phyloP scores from a whole-genome alignment of 2,797 vertebrate species.

The Diplodus sargus region DNA sequence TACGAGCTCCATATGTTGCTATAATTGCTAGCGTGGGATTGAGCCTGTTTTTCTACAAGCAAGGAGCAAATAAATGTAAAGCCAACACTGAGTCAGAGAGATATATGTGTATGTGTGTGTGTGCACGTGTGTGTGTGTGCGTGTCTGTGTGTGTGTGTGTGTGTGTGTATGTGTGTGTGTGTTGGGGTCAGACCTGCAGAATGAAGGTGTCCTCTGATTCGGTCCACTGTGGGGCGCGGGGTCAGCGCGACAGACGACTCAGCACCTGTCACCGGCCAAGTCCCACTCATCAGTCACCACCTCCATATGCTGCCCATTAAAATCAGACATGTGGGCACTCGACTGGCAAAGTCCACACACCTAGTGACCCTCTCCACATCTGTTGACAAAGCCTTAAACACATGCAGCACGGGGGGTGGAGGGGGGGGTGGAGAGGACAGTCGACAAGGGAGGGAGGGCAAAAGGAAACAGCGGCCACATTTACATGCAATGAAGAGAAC shows the following conservation, averaged over 20 bases:
- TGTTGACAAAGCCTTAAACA: constrained; percentile 81
- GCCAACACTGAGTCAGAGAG: constrained; percentile 1
- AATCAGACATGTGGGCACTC: constrained; percentile 75
- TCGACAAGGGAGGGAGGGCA: constrained; percentile 28
- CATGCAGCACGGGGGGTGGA: constrained; percentile 44
- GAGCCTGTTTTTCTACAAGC: background rate
- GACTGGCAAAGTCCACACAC: constrained; percentile 70
- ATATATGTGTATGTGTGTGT: background rate
- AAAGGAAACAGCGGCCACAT: background rate
- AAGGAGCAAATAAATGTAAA: constrained; percentile 25
- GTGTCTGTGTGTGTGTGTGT: constrained; percentile 22
- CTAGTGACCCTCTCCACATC: constrained; percentile 79
- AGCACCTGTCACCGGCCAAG: constrained; percentile 80
- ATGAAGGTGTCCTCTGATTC: constrained; percentile 77
- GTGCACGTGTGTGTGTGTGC: constrained; percentile 26
- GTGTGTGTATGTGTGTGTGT: constrained; percentile 24
- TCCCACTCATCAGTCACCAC: constrained; percentile 79
- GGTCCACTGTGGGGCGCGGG: constrained; percentile 57
- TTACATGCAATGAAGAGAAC: constrained; percentile 18
- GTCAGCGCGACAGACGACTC: constrained; percentile 74
- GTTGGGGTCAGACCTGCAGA: constrained; percentile 52
- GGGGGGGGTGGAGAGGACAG: constrained; percentile 33
- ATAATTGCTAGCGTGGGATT: constrained; percentile 6
- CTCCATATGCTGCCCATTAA: constrained; percentile 88
- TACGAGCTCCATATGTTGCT: background rate